phyloP scores from a whole-genome alignment of 2,113 vertebrate genomes.

The Pelodiscus sinensis region DNA sequence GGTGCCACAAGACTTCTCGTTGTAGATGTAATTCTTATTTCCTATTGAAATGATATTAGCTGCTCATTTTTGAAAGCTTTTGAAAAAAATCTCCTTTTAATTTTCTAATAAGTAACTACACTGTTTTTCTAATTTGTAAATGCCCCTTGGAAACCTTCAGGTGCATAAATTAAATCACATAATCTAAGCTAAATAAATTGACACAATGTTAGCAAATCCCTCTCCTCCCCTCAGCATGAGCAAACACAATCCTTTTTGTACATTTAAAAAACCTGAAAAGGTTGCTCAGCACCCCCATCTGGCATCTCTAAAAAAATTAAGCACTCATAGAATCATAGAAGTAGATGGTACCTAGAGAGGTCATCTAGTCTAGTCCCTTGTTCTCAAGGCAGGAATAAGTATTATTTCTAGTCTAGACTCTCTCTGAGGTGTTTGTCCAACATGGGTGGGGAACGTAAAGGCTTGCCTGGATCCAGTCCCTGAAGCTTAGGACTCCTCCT shows the following conservation, averaged over 20 bases:
- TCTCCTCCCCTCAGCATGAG: background rate
- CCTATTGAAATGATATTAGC: constrained; percentile 26
- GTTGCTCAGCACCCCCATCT: background rate
- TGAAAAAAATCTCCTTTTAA: constrained; percentile 51
- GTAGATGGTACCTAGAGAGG: too few species aligned
- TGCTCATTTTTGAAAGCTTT: background rate
- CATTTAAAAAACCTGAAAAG: background rate
- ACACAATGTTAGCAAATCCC: background rate
- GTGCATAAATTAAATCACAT: background rate
- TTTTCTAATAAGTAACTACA: constrained; percentile 26
- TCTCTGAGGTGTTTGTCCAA: too few species aligned
- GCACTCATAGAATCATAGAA: background rate
- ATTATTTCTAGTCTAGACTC: too few species aligned
- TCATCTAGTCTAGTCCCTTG: too few species aligned
- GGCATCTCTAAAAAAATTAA: background rate
- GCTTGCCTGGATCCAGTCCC: too few species aligned
- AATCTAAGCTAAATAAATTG: constrained; percentile 29
- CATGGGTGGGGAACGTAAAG: too few species aligned
- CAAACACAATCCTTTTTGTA: constrained; percentile 3
- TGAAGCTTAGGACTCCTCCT: too few species aligned
- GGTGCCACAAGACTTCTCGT: too few species aligned
- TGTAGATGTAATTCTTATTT: background rate
- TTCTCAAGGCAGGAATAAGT: too few species aligned
- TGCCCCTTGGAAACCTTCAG: constrained; percentile 14
- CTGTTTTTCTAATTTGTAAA: constrained; percentile 28